Evolutionary conservation across 1,140 invertebrate genomes (phyloP).

Genomic region (Potamilus streckersoni): DNA sequence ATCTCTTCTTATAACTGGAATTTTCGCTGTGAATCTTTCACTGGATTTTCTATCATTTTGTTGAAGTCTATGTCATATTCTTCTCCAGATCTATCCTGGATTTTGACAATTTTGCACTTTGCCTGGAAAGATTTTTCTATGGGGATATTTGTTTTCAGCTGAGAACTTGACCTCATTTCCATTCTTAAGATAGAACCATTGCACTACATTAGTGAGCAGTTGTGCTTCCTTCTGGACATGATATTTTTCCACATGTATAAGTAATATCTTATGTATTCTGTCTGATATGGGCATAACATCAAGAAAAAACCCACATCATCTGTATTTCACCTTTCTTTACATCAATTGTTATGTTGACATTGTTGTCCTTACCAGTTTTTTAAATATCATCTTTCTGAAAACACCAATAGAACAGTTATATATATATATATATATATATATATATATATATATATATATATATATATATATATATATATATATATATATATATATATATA

Average conservation of each 20-base stretch:
- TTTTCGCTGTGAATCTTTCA: conserved; percentile 1
- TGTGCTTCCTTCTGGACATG: conserved; percentile 6
- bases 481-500: too few species aligned
- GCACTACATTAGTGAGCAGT: conserved; percentile 12
- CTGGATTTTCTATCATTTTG: conserved; percentile 16
- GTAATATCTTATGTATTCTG: not conserved
- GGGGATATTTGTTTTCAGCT: conserved; percentile 1
- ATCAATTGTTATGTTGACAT: conserved; percentile 11
- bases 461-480: too few species aligned
- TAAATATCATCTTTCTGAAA: too few species aligned
- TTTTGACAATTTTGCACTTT: conserved; percentile 7
- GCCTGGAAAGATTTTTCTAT: conserved; percentile 14
- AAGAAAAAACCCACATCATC: not conserved
- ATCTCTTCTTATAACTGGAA: conserved; percentile 16
- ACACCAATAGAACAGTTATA: too few species aligned
- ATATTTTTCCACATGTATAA: conserved; percentile 2
- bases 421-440: too few species aligned
- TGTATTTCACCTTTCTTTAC: not conserved
- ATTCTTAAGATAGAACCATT: conserved; percentile 23
- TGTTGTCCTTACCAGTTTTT: not conserved
- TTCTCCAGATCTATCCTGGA: not conserved
- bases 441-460: too few species aligned
- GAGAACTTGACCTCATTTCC: conserved; percentile 3
- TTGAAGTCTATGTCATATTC: conserved; percentile 20
- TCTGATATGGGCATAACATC: conserved; percentile 8